These are phyloP conservation scores for Arbacia lixula DNA, from an alignment of 53 echinoderm and acorn worm species.

Conservation along the genomic window DNA sequence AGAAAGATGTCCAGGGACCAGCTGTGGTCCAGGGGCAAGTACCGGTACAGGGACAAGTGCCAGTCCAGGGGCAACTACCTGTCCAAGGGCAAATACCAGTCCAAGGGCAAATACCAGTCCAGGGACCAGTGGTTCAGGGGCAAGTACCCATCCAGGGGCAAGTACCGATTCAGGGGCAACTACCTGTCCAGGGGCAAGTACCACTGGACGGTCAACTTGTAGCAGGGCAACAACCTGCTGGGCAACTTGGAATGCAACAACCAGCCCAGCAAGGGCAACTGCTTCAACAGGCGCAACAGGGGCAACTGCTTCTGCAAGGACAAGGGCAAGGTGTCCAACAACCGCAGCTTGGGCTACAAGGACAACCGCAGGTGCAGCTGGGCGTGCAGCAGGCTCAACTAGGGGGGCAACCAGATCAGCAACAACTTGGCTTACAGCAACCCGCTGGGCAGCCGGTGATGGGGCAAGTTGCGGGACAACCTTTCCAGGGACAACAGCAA, in stretches of 20 bases:
- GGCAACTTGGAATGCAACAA: constrained; percentile 22
- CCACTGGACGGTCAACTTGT: neutral
- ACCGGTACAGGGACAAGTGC: neutral
- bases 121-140: constrained; percentile 7
- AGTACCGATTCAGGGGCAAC: neutral
- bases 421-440: neutral
- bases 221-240: neutral
- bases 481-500: constrained; percentile 14
- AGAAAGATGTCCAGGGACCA: constrained; percentile 34
- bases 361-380: constrained; percentile 2
- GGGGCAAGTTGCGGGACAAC: constrained; percentile 51
- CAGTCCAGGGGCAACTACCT: neutral
- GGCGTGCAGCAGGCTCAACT: neutral
- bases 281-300: constrained; percentile 1
- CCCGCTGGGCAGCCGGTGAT: constrained; percentile 13
- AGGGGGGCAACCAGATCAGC: neutral
- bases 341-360: neutral
- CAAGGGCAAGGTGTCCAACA: constrained; percentile 16
- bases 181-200: neutral
- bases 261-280: neutral
- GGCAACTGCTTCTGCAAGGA: constrained; percentile 5
- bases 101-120: constrained; percentile 57
- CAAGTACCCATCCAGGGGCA: neutral
- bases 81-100: neutral
- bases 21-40: constrained; percentile 15